Conservation (phyloP, 2,113 vertebrate species). For the Cebus imitator region DNA sequence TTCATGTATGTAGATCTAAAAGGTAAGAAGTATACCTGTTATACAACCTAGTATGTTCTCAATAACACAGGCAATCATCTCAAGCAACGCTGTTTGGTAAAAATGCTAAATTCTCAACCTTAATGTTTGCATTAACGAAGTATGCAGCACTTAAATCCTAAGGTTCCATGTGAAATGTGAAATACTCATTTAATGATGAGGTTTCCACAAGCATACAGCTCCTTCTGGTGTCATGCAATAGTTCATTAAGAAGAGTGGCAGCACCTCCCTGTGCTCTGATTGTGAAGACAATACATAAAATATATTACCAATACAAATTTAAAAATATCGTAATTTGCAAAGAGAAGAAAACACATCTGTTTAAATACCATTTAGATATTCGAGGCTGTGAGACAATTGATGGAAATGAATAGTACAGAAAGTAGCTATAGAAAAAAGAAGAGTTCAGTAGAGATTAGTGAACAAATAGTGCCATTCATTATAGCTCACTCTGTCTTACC, state of each 20-base stretch:
- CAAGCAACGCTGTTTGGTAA: not conserved
- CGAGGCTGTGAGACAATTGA: conserved; percentile 10
- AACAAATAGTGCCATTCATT: not conserved
- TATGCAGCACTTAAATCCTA: not conserved
- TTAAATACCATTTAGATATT: conserved; percentile 23
- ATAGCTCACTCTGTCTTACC: conserved; percentile 79
- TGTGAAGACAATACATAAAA: not conserved
- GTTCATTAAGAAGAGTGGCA: not conserved
- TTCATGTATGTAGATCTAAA: not conserved
- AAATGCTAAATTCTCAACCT: conserved; percentile 26
- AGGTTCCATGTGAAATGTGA: not conserved
- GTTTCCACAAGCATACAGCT: not conserved
- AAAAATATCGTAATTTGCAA: not conserved
- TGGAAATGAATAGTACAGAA: not conserved
- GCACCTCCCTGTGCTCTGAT: not conserved
- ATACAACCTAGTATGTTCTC: not conserved
- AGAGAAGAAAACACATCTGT: not conserved
- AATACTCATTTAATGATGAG: conserved; percentile 17
- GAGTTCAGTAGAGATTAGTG: not conserved
- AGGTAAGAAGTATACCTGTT: not conserved
- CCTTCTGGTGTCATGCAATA: not conserved
- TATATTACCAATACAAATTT: not conserved
- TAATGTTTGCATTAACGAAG: not conserved
- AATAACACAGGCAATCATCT: not conserved
- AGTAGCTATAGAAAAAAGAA: not conserved